Conservation (phyloP, 2,888 invertebrate genomes). For the Tridacna gigas region DNA sequence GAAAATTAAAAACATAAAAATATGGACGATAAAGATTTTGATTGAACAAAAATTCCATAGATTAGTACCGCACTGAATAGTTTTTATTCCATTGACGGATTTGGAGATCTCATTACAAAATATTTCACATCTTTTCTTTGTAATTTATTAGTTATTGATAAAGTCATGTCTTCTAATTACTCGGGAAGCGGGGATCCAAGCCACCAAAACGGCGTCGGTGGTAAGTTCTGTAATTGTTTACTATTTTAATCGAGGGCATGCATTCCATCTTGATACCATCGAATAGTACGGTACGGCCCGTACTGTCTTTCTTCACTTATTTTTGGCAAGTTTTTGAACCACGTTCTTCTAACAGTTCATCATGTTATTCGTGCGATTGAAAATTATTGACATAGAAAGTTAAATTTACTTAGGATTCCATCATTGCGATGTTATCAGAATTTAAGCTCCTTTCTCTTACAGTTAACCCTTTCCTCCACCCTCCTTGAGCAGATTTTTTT, state of each 20-base stretch:
- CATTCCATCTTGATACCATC: neutral
- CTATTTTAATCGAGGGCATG: neutral
- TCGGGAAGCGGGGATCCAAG: conserved; percentile 63
- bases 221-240: conserved; percentile 33
- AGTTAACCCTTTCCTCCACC: too few species aligned
- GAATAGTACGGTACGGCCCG: too few species aligned
- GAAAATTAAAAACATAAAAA: neutral
- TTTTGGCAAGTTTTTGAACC: too few species aligned
- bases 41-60: neutral
- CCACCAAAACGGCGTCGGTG: conserved; percentile 61
- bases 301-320: too few species aligned
- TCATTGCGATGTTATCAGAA: too few species aligned
- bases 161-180: conserved; percentile 60
- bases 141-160: neutral
- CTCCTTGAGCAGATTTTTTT: too few species aligned
- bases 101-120: conserved; percentile 17
- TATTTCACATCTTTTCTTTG: conserved; percentile 2
- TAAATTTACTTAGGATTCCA: too few species aligned
- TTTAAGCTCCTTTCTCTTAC: too few species aligned
- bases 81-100: conserved; percentile 15
- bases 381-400: too few species aligned
- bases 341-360: too few species aligned
- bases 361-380: too few species aligned
- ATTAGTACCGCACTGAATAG: conserved; percentile 39
- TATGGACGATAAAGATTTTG: neutral